These are phyloP conservation scores for Limanda limanda DNA, from an alignment of 2,113 vertebrate genomes.

Conservation along the genomic window DNA sequence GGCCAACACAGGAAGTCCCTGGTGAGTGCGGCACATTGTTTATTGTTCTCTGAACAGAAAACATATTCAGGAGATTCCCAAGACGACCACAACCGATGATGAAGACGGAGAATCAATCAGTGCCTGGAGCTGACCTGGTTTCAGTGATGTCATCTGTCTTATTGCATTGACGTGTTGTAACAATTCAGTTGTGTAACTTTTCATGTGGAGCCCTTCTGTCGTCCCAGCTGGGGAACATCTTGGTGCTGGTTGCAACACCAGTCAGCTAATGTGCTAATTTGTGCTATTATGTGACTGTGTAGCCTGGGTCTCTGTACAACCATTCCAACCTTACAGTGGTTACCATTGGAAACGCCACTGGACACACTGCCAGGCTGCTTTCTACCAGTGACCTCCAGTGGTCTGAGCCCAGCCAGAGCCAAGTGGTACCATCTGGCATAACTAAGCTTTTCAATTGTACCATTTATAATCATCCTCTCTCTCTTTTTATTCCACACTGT, in stretches of 20 bases:
- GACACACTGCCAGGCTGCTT: neutral
- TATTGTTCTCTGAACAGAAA: slow-evolving; percentile 26
- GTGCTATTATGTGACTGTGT: neutral
- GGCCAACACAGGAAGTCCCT: slow-evolving; percentile 54
- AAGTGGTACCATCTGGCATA: slow-evolving; percentile 59
- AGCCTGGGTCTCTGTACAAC: slow-evolving; percentile 43
- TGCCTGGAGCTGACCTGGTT: neutral
- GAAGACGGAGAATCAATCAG: neutral
- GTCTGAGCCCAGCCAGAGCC: neutral
- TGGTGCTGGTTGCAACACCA: slow-evolving; percentile 20
- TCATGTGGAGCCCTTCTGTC: neutral
- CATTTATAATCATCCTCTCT: neutral
- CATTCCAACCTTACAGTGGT: slow-evolving; percentile 42
- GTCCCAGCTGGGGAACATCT: neutral
- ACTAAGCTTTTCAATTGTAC: neutral
- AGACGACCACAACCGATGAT: neutral
- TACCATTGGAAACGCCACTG: slow-evolving; percentile 38
- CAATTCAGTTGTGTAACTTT: neutral
- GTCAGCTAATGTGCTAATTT: slow-evolving; percentile 25
- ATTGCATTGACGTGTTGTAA: neutral
- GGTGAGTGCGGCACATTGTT: slow-evolving; percentile 37
- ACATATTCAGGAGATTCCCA: slow-evolving; percentile 23
- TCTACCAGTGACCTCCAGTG: slow-evolving; percentile 50
- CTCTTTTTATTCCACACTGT: neutral
- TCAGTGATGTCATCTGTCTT: neutral